Percentiles rank a stretch among this genome's conserved stretches.
phyloP scores from a whole-genome alignment of 35 echinoderm and acorn worm genomes.

The Amphiura filiformis region DNA sequence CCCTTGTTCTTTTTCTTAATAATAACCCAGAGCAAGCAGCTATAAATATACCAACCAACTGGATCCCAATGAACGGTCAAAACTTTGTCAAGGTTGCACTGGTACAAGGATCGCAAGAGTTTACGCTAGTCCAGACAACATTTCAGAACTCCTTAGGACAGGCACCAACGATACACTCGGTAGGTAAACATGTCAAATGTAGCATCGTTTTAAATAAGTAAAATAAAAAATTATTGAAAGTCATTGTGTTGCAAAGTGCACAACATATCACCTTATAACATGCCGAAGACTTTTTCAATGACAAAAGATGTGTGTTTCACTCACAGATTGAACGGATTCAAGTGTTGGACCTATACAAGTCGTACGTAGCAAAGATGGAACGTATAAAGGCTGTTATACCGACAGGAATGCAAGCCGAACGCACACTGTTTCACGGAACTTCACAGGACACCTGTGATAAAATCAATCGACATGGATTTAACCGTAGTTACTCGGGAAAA shows the following conservation, averaged over 20 bases:
- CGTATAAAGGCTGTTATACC: background rate
- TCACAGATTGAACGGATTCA: conserved; percentile 57
- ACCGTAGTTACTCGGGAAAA: conserved; percentile 45
- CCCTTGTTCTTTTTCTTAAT: background rate
- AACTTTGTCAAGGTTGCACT: background rate
- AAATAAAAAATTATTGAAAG: too few relatives aligned
- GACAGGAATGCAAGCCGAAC: background rate
- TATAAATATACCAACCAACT: background rate
- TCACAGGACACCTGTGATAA: conserved; percentile 9
- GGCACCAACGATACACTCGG: background rate
- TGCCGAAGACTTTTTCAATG: too few relatives aligned
- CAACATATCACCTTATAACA: too few relatives aligned
- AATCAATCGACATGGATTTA: conserved; percentile 30
- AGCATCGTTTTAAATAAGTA: too few relatives aligned
- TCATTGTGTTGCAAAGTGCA: too few relatives aligned
- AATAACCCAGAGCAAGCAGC: background rate
- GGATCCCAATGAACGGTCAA: background rate
- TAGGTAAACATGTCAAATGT: too few relatives aligned
- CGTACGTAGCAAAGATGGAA: conserved; percentile 16
- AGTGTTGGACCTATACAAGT: conserved; percentile 6
- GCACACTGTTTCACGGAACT: conserved; percentile 35
- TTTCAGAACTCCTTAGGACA: background rate
- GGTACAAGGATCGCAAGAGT: background rate
- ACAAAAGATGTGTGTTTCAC: too few relatives aligned
- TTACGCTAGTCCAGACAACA: background rate